Base-by-base conservation (phyloP, 2,888 invertebrate species). In the Theretra japonica region DNA sequence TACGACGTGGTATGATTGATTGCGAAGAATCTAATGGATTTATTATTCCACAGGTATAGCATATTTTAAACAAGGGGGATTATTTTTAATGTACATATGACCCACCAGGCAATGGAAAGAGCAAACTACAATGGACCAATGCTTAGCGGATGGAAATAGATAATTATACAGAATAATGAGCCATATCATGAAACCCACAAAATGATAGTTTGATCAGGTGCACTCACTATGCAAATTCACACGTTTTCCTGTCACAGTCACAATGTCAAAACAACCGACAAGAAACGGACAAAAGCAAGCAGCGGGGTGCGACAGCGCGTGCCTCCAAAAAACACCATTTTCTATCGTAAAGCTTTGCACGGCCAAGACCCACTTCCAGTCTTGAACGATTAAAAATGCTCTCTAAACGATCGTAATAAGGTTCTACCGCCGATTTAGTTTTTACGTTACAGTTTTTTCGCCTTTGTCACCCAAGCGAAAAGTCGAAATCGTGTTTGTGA, bases 401-500 rank as follows among this genome's bases (percentile, higher is more conserved):
- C 85, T 81, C 77, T 91, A 85, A 74, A 30, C 6, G 68, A 68
- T 25, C 19, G 75, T 21, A 21, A 75, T 86, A 90, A 80, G 80
- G 79, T 73, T 68, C 23, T 73, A 81, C 75, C 72, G 59, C 65
- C 69, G 76, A 72, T 72, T 33, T 73, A 60, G 72, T 79, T 81
- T 76, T 82, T 78, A 80, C 73, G 73, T 62, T 58, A 69, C 48
- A 69, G 80, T 87, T 89, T 90, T 90, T 85, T 84, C 81, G 80
- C 84, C 88, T 88, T 90, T 93, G 93, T 92, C 94, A 92, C 92
- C 90, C 88, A 89, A 89, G 82, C 82, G 82, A 91, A 93, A 93
- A 91, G 86, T 89, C 75, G 91, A 93, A 92, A 93, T 93, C 94
- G 94, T 94, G 94, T 81, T 83, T 79, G 84, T 84, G 81, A 89